Conservation (phyloP, 2,888 invertebrate genomes). For the Chrysopilus asiliformis region DNA sequence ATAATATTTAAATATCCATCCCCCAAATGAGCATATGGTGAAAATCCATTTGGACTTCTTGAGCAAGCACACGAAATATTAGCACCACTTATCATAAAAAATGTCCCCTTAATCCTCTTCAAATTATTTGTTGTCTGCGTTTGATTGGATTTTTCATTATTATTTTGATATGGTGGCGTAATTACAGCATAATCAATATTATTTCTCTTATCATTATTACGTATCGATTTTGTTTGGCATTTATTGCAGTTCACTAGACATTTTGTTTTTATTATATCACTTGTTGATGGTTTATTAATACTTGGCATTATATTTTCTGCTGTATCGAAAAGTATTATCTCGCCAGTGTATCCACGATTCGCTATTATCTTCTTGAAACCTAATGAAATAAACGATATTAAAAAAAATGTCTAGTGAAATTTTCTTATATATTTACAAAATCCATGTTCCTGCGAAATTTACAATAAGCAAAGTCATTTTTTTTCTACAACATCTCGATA, state of each 20-base stretch:
- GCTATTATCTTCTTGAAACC: constrained; percentile 49
- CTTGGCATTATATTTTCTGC: constrained; percentile 25
- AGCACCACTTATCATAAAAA: constrained; percentile 63
- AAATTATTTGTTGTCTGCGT: constrained; percentile 27
- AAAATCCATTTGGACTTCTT: constrained; percentile 60
- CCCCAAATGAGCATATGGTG: constrained; percentile 64
- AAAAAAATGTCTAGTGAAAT: background rate
- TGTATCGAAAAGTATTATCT: constrained; percentile 39
- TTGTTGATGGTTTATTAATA: no score
- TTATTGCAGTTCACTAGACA: constrained; percentile 41
- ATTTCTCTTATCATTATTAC: constrained; percentile 1
- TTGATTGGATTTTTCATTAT: constrained; percentile 8
- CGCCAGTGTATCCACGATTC: constrained; percentile 51
- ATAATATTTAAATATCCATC: constrained; percentile 69
- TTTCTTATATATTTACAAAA: background rate
- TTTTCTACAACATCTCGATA: no score
- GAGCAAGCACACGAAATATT: constrained; percentile 65
- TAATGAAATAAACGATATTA: constrained; percentile 18
- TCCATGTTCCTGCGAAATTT: no score
- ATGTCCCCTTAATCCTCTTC: constrained; percentile 54
- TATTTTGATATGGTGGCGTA: background rate
- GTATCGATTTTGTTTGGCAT: constrained; percentile 20
- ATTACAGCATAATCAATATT: constrained; percentile 1
- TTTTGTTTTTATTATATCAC: constrained; percentile 34
- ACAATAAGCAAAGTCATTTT: no score